These are phyloP conservation scores for Caenorhabditis sp. DNA, from an alignment of 2,888 invertebrate species.

Conservation along the genomic window DNA sequence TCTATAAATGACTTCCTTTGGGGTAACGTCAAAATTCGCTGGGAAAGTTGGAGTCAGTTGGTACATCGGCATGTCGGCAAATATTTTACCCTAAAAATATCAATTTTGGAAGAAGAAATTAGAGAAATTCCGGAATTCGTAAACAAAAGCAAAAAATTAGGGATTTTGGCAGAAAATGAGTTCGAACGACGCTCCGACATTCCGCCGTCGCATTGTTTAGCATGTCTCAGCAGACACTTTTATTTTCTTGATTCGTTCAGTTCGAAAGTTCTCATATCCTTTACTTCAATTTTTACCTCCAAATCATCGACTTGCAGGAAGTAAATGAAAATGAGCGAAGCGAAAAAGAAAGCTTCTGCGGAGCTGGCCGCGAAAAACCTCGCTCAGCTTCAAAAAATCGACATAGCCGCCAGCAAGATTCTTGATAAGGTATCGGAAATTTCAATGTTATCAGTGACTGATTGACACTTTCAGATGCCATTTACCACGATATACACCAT, in stretches of 20 bases:
- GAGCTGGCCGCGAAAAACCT: slow-evolving; percentile 65
- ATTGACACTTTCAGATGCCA: slow-evolving; percentile 46
- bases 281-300: neutral
- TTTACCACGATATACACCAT: slow-evolving; percentile 72
- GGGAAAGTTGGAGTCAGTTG: slow-evolving; percentile 36
- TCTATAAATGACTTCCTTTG: slow-evolving; percentile 32
- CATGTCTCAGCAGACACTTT: too few relatives aligned
- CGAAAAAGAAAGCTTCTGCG: slow-evolving; percentile 17
- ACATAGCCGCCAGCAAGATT: slow-evolving; percentile 69
- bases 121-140: slow-evolving; percentile 1
- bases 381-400: slow-evolving; percentile 68
- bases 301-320: neutral
- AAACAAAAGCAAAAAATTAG: too few relatives aligned
- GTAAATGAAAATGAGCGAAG: slow-evolving; percentile 12
- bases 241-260: neutral
- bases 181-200: slow-evolving; percentile 4
- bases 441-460: neutral
- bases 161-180: neutral
- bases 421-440: slow-evolving; percentile 61
- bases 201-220: slow-evolving; percentile 4
- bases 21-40: slow-evolving; percentile 30
- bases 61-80: slow-evolving; percentile 48
- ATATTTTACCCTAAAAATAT: slow-evolving; percentile 33
- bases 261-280: neutral
- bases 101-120: neutral